Percentiles rank a stretch among this genome's conserved stretches.
phyloP scores from a whole-genome alignment of 2,113 vertebrate genomes.

The Sitta europaea region DNA sequence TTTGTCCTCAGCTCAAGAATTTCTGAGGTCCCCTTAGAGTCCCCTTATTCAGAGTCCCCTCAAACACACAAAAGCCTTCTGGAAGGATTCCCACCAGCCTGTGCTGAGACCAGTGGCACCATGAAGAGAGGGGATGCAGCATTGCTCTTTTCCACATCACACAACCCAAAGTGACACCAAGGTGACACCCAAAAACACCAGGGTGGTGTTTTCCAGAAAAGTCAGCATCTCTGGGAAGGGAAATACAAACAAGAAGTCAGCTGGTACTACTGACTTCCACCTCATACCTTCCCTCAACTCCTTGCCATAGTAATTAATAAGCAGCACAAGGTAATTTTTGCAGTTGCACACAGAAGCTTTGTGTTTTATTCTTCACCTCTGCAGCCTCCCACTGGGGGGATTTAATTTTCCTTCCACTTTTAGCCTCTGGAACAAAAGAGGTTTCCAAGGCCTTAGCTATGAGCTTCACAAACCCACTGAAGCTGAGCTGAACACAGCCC shows the following conservation, averaged over 20 bases:
- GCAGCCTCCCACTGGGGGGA: not conserved
- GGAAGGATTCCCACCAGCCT: not conserved
- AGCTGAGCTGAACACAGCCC: not conserved
- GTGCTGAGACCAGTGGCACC: not conserved
- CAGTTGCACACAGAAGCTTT: not conserved
- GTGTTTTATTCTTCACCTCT: not conserved
- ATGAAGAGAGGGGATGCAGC: not conserved
- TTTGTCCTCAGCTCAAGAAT: not conserved
- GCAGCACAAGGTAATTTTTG: not conserved
- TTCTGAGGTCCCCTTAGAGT: not conserved
- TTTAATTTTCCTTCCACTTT: conserved; percentile 29
- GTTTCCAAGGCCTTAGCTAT: not conserved
- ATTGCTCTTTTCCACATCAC: accelerated
- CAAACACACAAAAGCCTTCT: not conserved
- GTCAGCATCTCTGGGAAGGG: not conserved
- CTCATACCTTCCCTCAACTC: not conserved
- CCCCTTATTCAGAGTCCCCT: not conserved
- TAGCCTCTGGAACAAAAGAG: conserved; percentile 13
- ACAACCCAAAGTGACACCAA: not conserved
- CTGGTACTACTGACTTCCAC: not conserved
- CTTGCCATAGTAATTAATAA: not conserved
- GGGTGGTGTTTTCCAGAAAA: not conserved
- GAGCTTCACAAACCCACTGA: not conserved
- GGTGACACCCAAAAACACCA: not conserved
- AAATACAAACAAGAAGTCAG: not conserved